Evolutionary conservation across 35 echinoderm and acorn worm genomes (phyloP).

Genomic region (Diadema setosum): DNA sequence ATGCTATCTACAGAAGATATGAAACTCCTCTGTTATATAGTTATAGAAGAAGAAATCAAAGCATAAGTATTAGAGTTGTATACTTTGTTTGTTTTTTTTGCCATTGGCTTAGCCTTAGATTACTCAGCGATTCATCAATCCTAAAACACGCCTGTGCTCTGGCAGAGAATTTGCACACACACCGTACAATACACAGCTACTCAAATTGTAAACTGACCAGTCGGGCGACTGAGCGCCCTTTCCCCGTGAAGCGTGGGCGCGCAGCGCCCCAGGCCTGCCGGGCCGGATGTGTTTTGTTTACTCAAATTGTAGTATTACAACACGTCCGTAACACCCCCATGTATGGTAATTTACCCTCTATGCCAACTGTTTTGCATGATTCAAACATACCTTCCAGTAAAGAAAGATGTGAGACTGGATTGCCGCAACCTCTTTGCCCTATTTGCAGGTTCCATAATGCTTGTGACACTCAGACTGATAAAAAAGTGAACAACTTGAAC

Average conservation of each 20-base stretch:
- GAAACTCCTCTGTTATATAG: slow-evolving; percentile 19
- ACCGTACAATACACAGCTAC: background rate
- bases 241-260: background rate
- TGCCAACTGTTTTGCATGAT: too few species aligned
- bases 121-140: background rate
- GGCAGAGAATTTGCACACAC: background rate
- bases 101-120: background rate
- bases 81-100: background rate
- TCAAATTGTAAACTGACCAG: background rate
- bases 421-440: too few species aligned
- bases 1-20: slow-evolving; percentile 27
- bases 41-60: slow-evolving; percentile 25
- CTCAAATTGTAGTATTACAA: too few species aligned
- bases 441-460: too few species aligned
- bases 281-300: too few species aligned
- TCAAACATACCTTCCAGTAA: too few species aligned
- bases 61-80: slow-evolving; percentile 16
- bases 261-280: too few species aligned
- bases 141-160: background rate
- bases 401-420: too few species aligned
- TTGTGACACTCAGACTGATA: too few species aligned
- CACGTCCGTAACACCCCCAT: too few species aligned
- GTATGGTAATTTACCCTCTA: too few species aligned
- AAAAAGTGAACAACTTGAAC: too few species aligned
- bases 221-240: background rate